Evolutionary conservation across 2,113 vertebrate species (phyloP).

Genomic region (Siphamia tubifer): DNA sequence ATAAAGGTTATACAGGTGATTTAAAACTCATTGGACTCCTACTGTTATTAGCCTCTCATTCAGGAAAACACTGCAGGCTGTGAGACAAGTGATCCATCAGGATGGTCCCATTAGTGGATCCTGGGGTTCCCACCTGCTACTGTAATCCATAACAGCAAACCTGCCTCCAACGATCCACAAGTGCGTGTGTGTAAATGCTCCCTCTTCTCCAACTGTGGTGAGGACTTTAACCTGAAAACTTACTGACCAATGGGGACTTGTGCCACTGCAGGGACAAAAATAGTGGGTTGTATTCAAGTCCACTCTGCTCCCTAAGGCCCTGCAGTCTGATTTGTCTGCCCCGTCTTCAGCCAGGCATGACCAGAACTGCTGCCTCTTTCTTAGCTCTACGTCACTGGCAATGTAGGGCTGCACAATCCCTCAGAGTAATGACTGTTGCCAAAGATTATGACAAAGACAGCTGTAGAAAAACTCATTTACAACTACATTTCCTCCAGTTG

Average conservation of each 20-base stretch:
- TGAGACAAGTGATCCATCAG: slow-evolving; percentile 61
- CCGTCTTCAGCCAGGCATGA: neutral
- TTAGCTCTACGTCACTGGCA: neutral
- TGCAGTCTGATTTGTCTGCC: slow-evolving; percentile 1
- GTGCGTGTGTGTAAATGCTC: neutral
- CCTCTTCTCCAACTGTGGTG: neutral
- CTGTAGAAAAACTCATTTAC: slow-evolving; percentile 1
- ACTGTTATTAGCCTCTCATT: slow-evolving; percentile 42
- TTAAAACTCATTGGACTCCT: slow-evolving; percentile 58
- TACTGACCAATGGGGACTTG: no score
- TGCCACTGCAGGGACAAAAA: no score
- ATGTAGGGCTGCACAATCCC: neutral
- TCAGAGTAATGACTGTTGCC: neutral
- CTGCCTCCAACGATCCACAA: slow-evolving; percentile 1
- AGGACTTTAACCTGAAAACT: neutral
- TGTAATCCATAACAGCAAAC: slow-evolving; percentile 15
- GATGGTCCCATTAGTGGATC: slow-evolving; percentile 54
- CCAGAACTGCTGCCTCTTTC: neutral
- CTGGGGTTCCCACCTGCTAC: slow-evolving; percentile 64
- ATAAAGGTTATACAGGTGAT: slow-evolving; percentile 42
- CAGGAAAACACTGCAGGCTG: slow-evolving; percentile 31
- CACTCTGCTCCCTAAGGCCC: neutral
- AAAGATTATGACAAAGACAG: neutral
- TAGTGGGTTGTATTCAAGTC: neutral
- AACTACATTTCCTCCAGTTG: slow-evolving; percentile 22